phyloP scores from a whole-genome alignment of 2,113 vertebrate species.

The Anseranas semipalmata region DNA sequence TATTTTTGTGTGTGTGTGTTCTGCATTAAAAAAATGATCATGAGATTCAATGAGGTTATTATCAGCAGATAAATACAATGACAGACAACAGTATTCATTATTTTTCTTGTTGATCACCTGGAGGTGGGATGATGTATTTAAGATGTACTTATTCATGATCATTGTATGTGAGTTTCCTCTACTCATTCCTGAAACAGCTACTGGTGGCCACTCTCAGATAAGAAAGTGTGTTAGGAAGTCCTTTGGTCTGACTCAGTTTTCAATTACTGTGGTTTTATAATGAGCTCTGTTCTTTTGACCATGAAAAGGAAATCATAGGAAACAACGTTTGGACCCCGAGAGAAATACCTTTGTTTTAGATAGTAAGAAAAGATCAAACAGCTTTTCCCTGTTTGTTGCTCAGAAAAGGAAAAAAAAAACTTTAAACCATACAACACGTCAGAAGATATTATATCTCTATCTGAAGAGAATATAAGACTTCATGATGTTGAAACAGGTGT shows the following conservation, averaged over 20 bases:
- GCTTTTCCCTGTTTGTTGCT: neutral
- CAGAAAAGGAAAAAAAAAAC: neutral
- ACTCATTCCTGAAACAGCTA: neutral
- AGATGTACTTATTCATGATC: neutral
- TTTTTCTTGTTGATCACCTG: neutral
- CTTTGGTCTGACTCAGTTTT: neutral
- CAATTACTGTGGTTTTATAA: neutral
- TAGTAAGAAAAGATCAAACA: neutral
- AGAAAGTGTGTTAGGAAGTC: neutral
- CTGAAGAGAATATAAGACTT: neutral
- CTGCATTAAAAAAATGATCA: neutral
- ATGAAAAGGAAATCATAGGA: neutral
- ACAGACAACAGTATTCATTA: neutral
- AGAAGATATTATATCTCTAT: neutral
- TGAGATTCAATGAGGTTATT: neutral
- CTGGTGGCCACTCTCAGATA: neutral
- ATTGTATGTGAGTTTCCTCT: neutral
- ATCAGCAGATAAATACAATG: neutral
- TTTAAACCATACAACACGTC: neutral
- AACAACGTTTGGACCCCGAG: neutral
- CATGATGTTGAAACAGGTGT: neutral
- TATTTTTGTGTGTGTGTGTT: neutral
- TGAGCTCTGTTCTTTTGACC: neutral
- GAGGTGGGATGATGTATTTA: neutral
- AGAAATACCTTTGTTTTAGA: neutral